Conservation (phyloP, 2,888 invertebrate species). For the Spilosoma lubricipeda region DNA sequence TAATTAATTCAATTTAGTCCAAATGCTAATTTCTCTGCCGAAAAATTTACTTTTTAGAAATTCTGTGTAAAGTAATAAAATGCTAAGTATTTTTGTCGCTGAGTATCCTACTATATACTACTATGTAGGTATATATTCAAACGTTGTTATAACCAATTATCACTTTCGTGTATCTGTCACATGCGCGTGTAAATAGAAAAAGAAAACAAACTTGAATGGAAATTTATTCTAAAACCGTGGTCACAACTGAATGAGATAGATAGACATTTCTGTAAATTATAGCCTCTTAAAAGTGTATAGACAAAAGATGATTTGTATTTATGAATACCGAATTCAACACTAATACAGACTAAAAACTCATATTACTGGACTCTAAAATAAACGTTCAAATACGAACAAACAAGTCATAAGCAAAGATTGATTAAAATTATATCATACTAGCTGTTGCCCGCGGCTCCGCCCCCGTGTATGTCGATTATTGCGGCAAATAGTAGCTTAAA, state of each 20-base stretch:
- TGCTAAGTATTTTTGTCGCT: not conserved
- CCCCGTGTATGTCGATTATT: too few species aligned
- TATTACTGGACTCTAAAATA: too few species aligned
- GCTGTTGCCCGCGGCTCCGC: too few species aligned
- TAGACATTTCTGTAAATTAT: not conserved
- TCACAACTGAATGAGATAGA: not conserved
- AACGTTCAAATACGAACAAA: not conserved
- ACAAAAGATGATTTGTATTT: too few species aligned
- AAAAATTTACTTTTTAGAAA: not conserved
- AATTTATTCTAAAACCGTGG: slow-evolving; percentile 22
- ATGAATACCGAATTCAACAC: too few species aligned
- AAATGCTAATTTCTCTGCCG: not conserved
- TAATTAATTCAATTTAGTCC: not conserved
- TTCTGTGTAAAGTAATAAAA: not conserved
- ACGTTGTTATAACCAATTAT: slow-evolving; percentile 7
- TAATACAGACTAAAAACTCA: too few species aligned
- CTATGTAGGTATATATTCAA: too few species aligned
- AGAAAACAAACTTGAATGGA: slow-evolving; percentile 40
- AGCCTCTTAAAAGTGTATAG: too few species aligned
- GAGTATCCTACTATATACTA: not conserved
- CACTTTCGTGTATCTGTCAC: not conserved
- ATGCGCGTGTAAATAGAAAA: slow-evolving; percentile 5
- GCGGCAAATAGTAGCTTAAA: too few species aligned
- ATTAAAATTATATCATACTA: too few species aligned
- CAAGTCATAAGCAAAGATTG: not conserved